Base-by-base conservation (phyloP, 1,140 invertebrate genomes). In the Ephestia elutella region DNA sequence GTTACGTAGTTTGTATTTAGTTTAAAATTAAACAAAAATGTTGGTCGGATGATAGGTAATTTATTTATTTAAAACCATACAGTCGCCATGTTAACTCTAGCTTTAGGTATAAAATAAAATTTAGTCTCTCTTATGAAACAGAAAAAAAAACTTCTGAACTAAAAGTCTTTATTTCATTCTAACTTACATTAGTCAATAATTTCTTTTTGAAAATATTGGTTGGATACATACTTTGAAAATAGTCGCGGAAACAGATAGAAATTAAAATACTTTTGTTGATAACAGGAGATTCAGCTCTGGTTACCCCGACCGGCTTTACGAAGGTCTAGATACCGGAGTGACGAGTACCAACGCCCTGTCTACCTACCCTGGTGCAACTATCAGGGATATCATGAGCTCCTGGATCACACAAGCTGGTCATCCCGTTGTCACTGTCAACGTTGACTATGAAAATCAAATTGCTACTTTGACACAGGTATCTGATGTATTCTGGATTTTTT, bases 361-460 rank as follows among this genome's bases (percentile, higher is more conserved):
- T 0, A 49, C 67, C 3, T 86, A 81, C 59, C 61, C 68, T 19
- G 71, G 62, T 18, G 35, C 57, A 17, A 67, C 67, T 17, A 72
- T 93, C 0, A 75, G 86, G 44, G 70, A 73, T 0, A 78, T 93
- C 8, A 92, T 94, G 91, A 88, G 91, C 5, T 91, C 92, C 3
- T 96, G 94, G 94, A 93, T 92, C 0, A 78, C 90, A 9, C 90
- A 95, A 73, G 72, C 92, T 54, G 94, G 94, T 18, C 93, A 92
- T 80, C 94, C 95, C 0, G 88, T 94, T 1, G 65, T 95, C 3
- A 86, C 71, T 5, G 89, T 94, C 1, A 71, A 70, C 4, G 80
- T 90, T 1, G 67, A 90, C 58, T 87, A 90, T 58, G 78, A 83
- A 25, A 74, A 70, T 49, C 70, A 71, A 11, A 63, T 58, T 13